Percentiles rank a stretch among this genome's conserved stretches.
phyloP scores from a whole-genome alignment of 2,888 invertebrate species.

The Marronus borbonicus region DNA sequence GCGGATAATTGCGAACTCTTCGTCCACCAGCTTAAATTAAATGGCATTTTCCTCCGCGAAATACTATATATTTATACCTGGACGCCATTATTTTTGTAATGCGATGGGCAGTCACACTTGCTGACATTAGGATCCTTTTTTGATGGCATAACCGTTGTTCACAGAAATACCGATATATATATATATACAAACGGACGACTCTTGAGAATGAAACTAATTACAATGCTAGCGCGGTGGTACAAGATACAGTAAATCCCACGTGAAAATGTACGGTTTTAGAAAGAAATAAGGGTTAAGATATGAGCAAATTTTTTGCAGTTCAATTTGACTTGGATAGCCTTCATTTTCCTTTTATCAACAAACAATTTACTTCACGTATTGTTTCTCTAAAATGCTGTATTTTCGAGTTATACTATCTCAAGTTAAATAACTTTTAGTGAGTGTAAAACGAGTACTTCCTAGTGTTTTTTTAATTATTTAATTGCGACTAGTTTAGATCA shows the following conservation, averaged over 20 bases:
- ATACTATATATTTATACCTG: slow-evolving; percentile 49
- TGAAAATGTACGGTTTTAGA: too few species aligned
- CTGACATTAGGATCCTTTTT: slow-evolving; percentile 38
- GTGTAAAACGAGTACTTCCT: too few species aligned
- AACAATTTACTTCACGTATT: too few species aligned
- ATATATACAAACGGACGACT: background rate
- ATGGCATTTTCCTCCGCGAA: slow-evolving; percentile 44
- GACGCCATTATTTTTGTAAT: slow-evolving; percentile 46
- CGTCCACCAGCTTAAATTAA: slow-evolving; percentile 44
- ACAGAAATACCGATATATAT: slow-evolving; percentile 8
- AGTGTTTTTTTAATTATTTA: too few species aligned
- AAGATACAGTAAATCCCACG: background rate
- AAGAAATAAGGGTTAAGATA: too few species aligned
- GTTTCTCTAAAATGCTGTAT: too few species aligned
- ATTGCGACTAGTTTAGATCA: too few species aligned
- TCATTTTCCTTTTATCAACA: too few species aligned
- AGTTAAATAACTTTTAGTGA: too few species aligned
- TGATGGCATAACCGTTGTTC: slow-evolving; percentile 34
- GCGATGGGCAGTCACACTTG: slow-evolving; percentile 46
- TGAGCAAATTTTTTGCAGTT: too few species aligned
- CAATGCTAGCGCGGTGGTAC: background rate
- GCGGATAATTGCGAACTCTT: slow-evolving; percentile 40
- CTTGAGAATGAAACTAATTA: slow-evolving; percentile 29
- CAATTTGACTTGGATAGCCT: too few species aligned
- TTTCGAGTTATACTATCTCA: too few species aligned